Percentiles rank a stretch among this genome's conserved stretches.
These are phyloP conservation scores for Cnemophilus loriae DNA, from an alignment of 2,113 vertebrate species.

Conservation along the genomic window DNA sequence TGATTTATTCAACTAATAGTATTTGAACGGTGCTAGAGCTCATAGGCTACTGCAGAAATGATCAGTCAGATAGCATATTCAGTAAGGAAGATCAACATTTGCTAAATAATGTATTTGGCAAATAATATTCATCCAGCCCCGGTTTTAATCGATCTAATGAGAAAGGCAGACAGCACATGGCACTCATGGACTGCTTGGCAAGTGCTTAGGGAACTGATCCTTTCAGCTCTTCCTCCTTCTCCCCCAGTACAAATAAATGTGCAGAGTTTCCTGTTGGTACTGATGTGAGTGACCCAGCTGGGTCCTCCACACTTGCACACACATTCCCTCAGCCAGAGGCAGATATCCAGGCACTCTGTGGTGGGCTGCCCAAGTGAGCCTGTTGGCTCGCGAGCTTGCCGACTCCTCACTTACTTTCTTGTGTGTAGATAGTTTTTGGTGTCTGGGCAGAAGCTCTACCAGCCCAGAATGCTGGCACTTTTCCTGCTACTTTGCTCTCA, in stretches of 20 bases:
- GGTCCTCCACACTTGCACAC: rapidly evolving
- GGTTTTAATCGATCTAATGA: background rate
- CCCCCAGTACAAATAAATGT: rapidly evolving
- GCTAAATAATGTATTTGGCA: conserved; percentile 48
- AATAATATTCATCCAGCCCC: background rate
- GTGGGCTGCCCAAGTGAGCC: background rate
- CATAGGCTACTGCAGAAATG: background rate
- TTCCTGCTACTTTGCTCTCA: background rate
- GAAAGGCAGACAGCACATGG: background rate
- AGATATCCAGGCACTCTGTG: background rate
- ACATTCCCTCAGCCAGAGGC: background rate
- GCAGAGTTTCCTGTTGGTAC: background rate
- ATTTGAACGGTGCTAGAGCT: conserved; percentile 7
- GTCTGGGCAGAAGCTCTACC: background rate
- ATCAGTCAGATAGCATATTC: conserved; percentile 3
- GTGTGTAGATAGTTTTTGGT: background rate
- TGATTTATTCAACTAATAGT: conserved; percentile 37
- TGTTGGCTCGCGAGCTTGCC: background rate
- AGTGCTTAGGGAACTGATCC: background rate
- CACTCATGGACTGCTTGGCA: background rate
- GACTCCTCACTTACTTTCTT: background rate
- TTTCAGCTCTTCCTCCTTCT: background rate
- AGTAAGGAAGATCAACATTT: conserved; percentile 7
- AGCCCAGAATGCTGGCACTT: background rate
- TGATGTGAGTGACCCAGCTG: rapidly evolving